Evolutionary conservation across 2,113 vertebrate genomes (phyloP).

Genomic region (Python bivittatus): DNA sequence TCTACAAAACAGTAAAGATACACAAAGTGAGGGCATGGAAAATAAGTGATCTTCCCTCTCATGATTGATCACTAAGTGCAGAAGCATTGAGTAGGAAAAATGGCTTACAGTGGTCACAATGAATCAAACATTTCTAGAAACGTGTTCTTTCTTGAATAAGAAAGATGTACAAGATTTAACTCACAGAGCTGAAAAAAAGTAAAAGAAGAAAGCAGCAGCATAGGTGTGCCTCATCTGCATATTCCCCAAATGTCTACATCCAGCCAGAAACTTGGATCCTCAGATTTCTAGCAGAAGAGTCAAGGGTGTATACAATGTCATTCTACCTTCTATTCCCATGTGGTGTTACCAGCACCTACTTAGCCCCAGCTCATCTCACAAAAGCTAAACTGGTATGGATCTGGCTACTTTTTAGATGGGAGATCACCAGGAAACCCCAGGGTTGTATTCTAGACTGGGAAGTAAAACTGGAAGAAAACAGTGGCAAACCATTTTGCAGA

Average conservation of each 20-base stretch:
- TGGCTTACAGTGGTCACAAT: not conserved
- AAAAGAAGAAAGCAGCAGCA: not conserved
- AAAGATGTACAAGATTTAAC: not conserved
- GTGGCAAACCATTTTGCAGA: not conserved
- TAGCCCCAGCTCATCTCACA: not conserved
- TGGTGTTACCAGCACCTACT: not conserved
- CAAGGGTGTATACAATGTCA: not conserved
- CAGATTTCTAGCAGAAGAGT: not conserved
- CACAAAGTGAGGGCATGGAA: not conserved
- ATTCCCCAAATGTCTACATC: not conserved
- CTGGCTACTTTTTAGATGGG: not conserved
- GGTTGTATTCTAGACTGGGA: not conserved
- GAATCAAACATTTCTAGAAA: not conserved
- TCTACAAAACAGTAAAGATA: not conserved
- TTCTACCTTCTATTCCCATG: not conserved
- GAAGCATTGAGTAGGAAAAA: not conserved
- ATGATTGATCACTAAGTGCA: not conserved
- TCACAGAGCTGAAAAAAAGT: not conserved
- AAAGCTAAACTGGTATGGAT: not conserved
- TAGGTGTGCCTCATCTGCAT: not conserved
- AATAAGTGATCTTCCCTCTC: no score
- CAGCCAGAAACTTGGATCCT: not conserved
- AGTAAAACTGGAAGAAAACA: not conserved
- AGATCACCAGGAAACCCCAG: not conserved
- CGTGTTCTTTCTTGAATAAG: not conserved